phyloP scores from a whole-genome alignment of 1,140 invertebrate species.

The Leptinotarsa undecemlineata region DNA sequence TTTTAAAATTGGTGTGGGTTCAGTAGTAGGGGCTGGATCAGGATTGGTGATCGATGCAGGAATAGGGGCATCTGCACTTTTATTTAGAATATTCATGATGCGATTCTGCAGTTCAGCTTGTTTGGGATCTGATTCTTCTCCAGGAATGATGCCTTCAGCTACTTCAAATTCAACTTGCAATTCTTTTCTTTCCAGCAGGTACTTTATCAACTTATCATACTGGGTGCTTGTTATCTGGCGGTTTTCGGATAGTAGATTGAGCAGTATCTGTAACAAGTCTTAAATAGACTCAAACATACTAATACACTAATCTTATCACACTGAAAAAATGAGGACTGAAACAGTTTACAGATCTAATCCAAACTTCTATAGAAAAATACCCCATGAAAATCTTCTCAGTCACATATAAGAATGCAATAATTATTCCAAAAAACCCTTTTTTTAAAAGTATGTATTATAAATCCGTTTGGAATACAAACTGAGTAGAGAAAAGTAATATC shows the following conservation, averaged over 20 bases:
- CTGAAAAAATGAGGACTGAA: too few relatives aligned
- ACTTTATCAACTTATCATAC: conserved; percentile 79
- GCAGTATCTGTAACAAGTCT: conserved; percentile 59
- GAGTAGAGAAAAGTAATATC: too few relatives aligned
- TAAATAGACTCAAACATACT: neutral
- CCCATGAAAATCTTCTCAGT: too few relatives aligned
- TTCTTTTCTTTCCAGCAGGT: conserved; percentile 75
- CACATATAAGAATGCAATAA: too few relatives aligned
- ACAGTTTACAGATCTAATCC: too few relatives aligned
- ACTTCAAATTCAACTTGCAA: conserved; percentile 73
- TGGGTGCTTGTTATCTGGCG: conserved; percentile 77
- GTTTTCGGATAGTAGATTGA: conserved; percentile 81
- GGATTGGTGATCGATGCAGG: conserved; percentile 47
- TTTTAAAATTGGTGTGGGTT: conserved; percentile 64
- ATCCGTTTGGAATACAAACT: too few relatives aligned
- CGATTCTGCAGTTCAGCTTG: conserved; percentile 80
- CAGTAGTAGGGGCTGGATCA: conserved; percentile 30
- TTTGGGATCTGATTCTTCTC: conserved; percentile 55
- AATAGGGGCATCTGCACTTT: conserved; percentile 39
- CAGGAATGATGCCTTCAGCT: conserved; percentile 61
- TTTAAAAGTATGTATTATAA: too few relatives aligned
- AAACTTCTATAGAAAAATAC: too few relatives aligned
- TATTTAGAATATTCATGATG: conserved; percentile 83
- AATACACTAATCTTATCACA: too few relatives aligned
- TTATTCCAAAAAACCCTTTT: too few relatives aligned